Evolutionary conservation across 2,888 invertebrate genomes (phyloP).

Genomic region (Serripes groenlandicus): DNA sequence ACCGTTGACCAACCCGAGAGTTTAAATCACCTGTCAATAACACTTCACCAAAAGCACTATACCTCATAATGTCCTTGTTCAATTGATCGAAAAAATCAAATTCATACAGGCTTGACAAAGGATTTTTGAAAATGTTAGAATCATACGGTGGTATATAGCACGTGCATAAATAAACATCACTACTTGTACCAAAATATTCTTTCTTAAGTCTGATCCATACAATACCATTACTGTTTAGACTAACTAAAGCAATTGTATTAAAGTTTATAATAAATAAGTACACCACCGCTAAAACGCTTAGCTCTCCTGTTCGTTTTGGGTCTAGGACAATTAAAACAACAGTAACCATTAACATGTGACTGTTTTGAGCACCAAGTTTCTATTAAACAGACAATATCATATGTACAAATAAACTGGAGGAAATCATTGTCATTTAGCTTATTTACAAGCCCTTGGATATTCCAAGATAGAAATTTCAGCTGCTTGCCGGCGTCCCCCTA

Average conservation of each 20-base stretch:
- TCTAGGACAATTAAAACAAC: conserved; percentile 8
- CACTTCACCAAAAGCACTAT: too few species aligned
- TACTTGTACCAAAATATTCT: neutral
- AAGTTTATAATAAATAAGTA: conserved; percentile 1
- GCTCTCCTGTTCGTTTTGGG: conserved; percentile 20
- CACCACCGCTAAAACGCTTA: conserved; percentile 9
- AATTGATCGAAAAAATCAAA: too few species aligned
- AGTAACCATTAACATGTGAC: neutral
- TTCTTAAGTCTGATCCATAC: conserved; percentile 11
- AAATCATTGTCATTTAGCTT: neutral
- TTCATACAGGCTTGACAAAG: too few species aligned
- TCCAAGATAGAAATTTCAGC: conserved; percentile 3
- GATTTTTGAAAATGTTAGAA: too few species aligned
- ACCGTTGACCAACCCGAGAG: too few species aligned
- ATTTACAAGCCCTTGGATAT: neutral
- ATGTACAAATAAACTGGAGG: neutral
- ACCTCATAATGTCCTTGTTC: too few species aligned
- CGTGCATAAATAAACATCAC: conserved; percentile 3
- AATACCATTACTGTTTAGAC: conserved; percentile 6
- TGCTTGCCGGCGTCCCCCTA: conserved; percentile 5
- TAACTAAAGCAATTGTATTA: conserved; percentile 2
- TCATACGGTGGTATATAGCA: conserved; percentile 27
- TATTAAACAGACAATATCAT: neutral
- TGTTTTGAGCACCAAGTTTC: neutral
- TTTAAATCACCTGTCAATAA: too few species aligned